Base-by-base conservation (phyloP, 2,888 invertebrate species). In the Zygothrica quintamaculata region DNA sequence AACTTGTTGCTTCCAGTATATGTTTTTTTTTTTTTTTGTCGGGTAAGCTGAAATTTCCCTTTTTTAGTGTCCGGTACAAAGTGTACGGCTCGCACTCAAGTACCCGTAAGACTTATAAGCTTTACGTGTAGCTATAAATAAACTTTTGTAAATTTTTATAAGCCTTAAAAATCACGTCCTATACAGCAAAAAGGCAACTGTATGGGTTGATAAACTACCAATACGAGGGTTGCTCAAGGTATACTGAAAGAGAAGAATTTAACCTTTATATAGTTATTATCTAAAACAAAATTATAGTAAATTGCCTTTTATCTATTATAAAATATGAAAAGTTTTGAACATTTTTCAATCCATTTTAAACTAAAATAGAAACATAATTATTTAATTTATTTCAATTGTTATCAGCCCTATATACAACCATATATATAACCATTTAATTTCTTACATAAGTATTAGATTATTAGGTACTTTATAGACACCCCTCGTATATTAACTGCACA, bases 81-180 rank as follows among this genome's bases (percentile, higher is more conserved):
- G 18, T 47, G 9, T 34, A 25, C 29, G 16, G 33, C 51, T 44
- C 42, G 43, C 22, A 33, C 11, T 13, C n/a, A 3, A 13, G n/a
- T n/a, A 18, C 6, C 37, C 52, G 25, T 46, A 53, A 58, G 22
- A 22, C 43, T 34, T 13, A 31, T 3, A 7, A 33, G 48, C 43
- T 58, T 60, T 37, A 58, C 55, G 43, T 72, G 62, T 47, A 50
- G 22, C 26, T 36, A 22, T 22, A 22, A 22, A 22, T 50, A 53
- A 47, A 46, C n/a, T n/a, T 51, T 13, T 44, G 18, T 46, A 46
- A 60, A 65, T 57, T 48, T 57, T 48, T 65, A 70, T 70, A 75
- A 61, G 36, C 40, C 29, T 50, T 60, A 46, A n/a, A 50, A 77
- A 65, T 70, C 73, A 70, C 73, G 73, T 66, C 56, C 69, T 46